Base-by-base conservation (phyloP, 2,888 invertebrate species). In the Horisme vitalbata region DNA sequence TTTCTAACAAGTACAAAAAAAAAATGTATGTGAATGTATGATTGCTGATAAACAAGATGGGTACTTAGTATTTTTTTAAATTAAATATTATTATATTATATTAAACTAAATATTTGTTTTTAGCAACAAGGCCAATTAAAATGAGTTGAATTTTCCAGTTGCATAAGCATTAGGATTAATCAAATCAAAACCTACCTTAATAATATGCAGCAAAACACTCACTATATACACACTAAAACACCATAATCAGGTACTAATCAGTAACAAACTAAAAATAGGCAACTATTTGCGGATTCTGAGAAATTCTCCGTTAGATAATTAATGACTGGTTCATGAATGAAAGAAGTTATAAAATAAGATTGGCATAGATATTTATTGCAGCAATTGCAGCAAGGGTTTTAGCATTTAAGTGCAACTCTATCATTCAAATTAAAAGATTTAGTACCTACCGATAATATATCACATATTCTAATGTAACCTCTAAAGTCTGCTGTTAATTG, bases 111-210 rank as follows among this genome's bases (percentile, higher is more conserved):
- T n/a, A n/a, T n/a, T n/a, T n/a, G n/a, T n/a, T n/a, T n/a, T n/a
- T n/a, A n/a, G n/a, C n/a, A n/a, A n/a, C n/a, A n/a, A n/a, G n/a
- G n/a, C n/a, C n/a, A n/a, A n/a, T n/a, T n/a, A n/a, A n/a, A n/a
- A n/a, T n/a, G n/a, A n/a, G n/a, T n/a, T n/a, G n/a, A n/a, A n/a
- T n/a, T n/a, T n/a, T n/a, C n/a, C n/a, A n/a, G n/a, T 1, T 7
- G n/a, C 14, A 38, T 15, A 12, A 41, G 3, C n/a, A 18, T 8
- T 8, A n/a, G 8, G 13, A 24, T 32, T n/a, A 23, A 2, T 8
- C 10, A 15, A 39, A 31, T 28, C 10, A 6, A 18, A 18, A 41
- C 46, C 31, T 44, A 51, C 46, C 51, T 46, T 45, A 1, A 6
- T 8, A 28, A 32, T 18, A 18, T 23, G 7, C n/a, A 6, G 32